Percentiles rank a stretch among this genome's conserved stretches.
Conservation (phyloP, 2,113 vertebrate species). For the Acanthisitta chloris region DNA sequence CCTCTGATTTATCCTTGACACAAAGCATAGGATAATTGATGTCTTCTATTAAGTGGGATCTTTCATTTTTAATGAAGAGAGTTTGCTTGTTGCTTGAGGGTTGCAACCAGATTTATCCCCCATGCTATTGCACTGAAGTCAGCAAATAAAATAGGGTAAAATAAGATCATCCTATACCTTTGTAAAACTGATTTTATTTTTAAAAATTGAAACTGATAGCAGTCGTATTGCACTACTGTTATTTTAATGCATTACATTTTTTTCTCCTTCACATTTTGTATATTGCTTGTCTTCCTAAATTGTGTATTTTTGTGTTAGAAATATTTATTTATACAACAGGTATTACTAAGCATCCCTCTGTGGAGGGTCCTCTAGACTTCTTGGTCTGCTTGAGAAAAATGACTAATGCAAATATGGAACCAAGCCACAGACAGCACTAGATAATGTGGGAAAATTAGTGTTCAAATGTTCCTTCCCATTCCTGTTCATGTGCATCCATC, state of each 20-base stretch:
- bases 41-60: not conserved
- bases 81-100: not conserved
- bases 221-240: not conserved
- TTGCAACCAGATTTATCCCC: not conserved
- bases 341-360: not conserved
- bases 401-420: not conserved
- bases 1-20: not conserved
- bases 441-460: not conserved
- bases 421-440: not conserved
- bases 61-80: conserved; percentile 28
- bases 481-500: not conserved
- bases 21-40: not conserved
- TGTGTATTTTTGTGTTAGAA: not conserved
- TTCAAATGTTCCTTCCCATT: not conserved
- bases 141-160: not conserved
- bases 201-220: not conserved
- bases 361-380: not conserved
- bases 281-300: not conserved
- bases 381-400: not conserved
- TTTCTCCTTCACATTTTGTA: not conserved
- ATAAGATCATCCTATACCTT: not conserved
- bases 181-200: not conserved
- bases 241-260: not conserved
- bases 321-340: not conserved
- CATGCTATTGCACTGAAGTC: not conserved